Base-by-base conservation (phyloP, 2,113 vertebrate species). In the Corapipo altera region DNA sequence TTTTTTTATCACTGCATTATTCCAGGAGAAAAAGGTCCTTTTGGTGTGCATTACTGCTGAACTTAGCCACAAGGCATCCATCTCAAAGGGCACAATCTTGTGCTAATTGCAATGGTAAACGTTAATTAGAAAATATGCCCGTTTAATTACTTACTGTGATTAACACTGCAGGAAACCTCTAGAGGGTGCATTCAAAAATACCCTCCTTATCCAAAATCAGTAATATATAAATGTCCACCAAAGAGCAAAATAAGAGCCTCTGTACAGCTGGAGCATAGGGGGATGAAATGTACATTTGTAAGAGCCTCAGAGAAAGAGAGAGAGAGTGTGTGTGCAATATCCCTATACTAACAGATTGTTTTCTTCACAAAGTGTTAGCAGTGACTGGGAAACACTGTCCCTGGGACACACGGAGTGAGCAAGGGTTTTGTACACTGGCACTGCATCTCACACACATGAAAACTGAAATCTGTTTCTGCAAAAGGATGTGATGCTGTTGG, bases 121-220 rank as follows among this genome's bases (percentile, higher is more conserved):
- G 85, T 95, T 97, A 97, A 96, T 97, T 89, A 95, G 92, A 95
- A 96, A 96, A 96, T 93, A 94, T 62, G 95, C 62, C 91, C 79
- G 72, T 77, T 97, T 97, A 97, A 97, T 97, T 96, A 89, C 89
- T 95, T 66, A 39, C 62, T 89, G 95, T 93, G 94, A 96, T 97
- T 96, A 96, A 95, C 92, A 93, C 92, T 87, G 85, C 87, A 85
- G 89, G 91, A 96, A 96, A 91, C 85, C 73, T 96, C 82, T 79
- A 84, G 72, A 94, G 86, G 78, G 82, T 82, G 76, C 33, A 84
- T 88, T 96, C 51, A 95, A 86, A 94, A 83, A 89, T 72, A 80
- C 30, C 67, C 49, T 94, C 30, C 52, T 82, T 91, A 86, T 87
- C 92, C 73, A 69, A 88, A 95, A 90, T 83, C 83, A 74, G 88